These are phyloP conservation scores for Achroia grisella DNA, from an alignment of 1,140 invertebrate species.

Conservation along the genomic window DNA sequence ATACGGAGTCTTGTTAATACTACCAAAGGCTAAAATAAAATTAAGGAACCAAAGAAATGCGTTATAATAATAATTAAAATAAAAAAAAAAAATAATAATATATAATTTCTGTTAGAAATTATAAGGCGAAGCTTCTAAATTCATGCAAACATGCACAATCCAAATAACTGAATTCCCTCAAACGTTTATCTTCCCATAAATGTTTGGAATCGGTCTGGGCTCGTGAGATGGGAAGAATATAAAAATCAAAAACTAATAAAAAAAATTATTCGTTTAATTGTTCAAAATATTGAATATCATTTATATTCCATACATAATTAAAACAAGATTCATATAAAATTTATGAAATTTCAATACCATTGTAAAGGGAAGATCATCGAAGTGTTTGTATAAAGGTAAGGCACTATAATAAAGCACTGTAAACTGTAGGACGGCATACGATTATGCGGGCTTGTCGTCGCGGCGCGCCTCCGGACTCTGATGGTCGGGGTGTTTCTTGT, in stretches of 20 bases:
- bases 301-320: constrained; percentile 47
- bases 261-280: constrained; percentile 53
- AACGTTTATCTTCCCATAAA: constrained; percentile 67
- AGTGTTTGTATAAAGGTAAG: constrained; percentile 17
- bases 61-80: constrained; percentile 61
- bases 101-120: constrained; percentile 68
- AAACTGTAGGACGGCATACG: not conserved
- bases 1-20: constrained; percentile 58
- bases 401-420: constrained; percentile 40
- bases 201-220: constrained; percentile 18
- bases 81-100: constrained; percentile 40
- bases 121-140: constrained; percentile 70
- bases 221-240: constrained; percentile 5
- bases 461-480: constrained; percentile 2
- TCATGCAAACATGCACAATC: constrained; percentile 72
- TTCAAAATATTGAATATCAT: constrained; percentile 63
- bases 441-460: not conserved
- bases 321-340: constrained; percentile 56
- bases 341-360: constrained; percentile 39
- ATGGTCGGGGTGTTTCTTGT: constrained; percentile 64
- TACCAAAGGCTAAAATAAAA: constrained; percentile 69
- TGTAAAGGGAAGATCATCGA: constrained; percentile 49
- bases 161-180: constrained; percentile 30
- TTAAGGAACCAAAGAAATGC: constrained; percentile 74
- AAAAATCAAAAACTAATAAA: constrained; percentile 36